phyloP scores from a whole-genome alignment of 2,797 vertebrate species.

The Melanitta fusca region DNA sequence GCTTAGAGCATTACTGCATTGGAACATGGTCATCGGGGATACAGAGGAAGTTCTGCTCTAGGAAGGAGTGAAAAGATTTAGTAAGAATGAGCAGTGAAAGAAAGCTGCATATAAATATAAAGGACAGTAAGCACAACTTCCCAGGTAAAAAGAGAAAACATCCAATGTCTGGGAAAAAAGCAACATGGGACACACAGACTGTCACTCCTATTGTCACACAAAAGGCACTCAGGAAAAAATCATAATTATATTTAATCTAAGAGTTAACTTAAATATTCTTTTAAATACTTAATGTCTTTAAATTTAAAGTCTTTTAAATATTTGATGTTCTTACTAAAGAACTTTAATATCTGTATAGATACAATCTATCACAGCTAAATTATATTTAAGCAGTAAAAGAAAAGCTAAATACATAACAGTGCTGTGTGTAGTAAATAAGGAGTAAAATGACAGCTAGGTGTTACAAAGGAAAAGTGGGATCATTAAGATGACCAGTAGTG shows the following conservation, averaged over 20 bases:
- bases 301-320: background rate
- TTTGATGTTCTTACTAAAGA: background rate
- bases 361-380: background rate
- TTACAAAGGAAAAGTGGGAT: background rate
- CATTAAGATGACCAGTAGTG: background rate
- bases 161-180: background rate
- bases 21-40: background rate
- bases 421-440: background rate
- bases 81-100: background rate
- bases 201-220: background rate
- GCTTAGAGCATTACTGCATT: background rate
- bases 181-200: background rate
- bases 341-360: background rate
- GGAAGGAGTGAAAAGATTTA: background rate
- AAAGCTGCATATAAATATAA: background rate
- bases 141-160: background rate
- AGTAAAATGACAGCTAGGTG: background rate
- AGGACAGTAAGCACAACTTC: background rate
- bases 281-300: background rate
- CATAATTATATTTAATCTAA: background rate
- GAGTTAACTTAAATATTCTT: background rate
- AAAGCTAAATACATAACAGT: background rate
- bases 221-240: background rate
- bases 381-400: background rate
- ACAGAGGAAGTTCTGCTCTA: background rate